A percentile compares a stretch with the other conserved stretches of the same genome.
phyloP scores from a whole-genome alignment of 1,140 invertebrate species.

The Macrocentrus cingulum region DNA sequence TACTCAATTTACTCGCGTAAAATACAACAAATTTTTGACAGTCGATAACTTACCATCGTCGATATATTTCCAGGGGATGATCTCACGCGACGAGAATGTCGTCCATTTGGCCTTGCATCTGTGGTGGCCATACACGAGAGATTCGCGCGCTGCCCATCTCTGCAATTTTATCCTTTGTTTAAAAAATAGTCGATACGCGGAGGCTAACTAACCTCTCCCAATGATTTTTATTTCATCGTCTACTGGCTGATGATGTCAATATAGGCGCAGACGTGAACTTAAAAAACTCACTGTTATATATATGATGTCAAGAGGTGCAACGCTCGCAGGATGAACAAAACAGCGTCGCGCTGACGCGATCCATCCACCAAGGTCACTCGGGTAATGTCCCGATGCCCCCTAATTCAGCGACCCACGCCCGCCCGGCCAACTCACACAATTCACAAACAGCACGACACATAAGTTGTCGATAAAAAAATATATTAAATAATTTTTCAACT shows the following conservation, averaged over 20 bases:
- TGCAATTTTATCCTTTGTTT: not conserved
- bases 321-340: conserved; percentile 55
- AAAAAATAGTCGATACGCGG: no score
- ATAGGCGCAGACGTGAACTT: conserved; percentile 13
- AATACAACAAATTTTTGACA: no score
- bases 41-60: not conserved
- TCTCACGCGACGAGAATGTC: conserved; percentile 54
- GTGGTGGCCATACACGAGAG: no score
- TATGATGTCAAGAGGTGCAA: conserved; percentile 58
- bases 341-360: conserved; percentile 33
- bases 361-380: conserved; percentile 57
- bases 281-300: conserved; percentile 29
- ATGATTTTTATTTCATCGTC: no score
- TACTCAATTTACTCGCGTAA: not conserved
- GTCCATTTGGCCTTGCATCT: conserved; percentile 45
- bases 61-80: conserved; percentile 32
- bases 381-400: conserved; percentile 61
- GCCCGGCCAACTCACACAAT: not conserved
- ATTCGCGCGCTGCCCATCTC: conserved; percentile 26
- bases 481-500: not conserved
- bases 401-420: conserved; percentile 50
- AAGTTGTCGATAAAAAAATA: not conserved
- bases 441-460: not conserved
- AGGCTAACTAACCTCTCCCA: no score
- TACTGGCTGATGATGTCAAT: conserved; percentile 6